A percentile compares a stretch with the other conserved stretches of the same genome.
Conservation (phyloP, 2,113 vertebrate species). For the Leptobrachium ailaonicum region DNA sequence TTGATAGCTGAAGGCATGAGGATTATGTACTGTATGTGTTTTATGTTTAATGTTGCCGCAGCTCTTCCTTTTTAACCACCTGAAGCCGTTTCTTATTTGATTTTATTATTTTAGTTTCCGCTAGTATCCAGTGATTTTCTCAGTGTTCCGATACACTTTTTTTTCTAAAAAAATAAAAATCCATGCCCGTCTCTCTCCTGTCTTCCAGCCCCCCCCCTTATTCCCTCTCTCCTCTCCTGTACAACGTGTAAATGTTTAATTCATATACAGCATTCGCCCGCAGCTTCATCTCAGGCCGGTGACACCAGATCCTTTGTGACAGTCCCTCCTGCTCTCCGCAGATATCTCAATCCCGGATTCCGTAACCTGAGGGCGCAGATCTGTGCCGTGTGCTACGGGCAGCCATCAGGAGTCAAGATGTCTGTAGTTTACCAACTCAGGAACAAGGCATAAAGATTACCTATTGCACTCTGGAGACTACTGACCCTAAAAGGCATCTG, state of each 20-base stretch:
- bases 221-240: conserved; percentile 26
- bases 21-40: too few relatives aligned
- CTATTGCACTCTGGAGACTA: neutral
- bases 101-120: neutral
- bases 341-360: conserved; percentile 36
- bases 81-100: neutral
- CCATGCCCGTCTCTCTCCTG: neutral
- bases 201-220: conserved; percentile 4
- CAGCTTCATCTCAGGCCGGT: conserved; percentile 40
- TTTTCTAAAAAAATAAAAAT: neutral
- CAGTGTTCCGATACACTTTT: neutral
- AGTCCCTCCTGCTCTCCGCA: conserved; percentile 48
- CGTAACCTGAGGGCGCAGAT: conserved; percentile 7
- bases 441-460: conserved; percentile 13
- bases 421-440: conserved; percentile 1
- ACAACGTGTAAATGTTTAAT: conserved; percentile 49
- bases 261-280: conserved; percentile 39
- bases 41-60: too few relatives aligned
- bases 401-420: conserved; percentile 19
- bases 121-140: neutral
- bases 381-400: neutral
- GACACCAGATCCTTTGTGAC: conserved; percentile 51
- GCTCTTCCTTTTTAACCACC: too few relatives aligned
- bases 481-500: too few relatives aligned
- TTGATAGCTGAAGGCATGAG: too few relatives aligned